Percentiles rank a stretch among this genome's conserved stretches.
These are phyloP conservation scores for Amphiprion clarkii DNA, from an alignment of 2,797 vertebrate species.

Conservation along the genomic window DNA sequence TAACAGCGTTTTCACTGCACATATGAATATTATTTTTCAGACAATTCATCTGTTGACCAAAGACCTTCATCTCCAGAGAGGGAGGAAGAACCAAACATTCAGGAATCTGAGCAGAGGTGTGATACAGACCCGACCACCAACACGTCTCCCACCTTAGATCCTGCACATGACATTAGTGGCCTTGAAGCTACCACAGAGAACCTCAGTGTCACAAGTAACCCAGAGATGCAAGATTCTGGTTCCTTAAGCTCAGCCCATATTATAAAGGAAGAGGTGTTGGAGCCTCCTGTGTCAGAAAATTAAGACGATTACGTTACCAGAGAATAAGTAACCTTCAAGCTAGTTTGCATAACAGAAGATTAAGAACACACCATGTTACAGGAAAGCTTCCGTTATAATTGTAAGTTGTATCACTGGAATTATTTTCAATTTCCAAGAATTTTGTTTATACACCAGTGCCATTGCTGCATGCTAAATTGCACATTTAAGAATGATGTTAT, in stretches of 20 bases:
- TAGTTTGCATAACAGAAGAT: slow-evolving; percentile 22
- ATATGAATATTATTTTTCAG: slow-evolving; percentile 35
- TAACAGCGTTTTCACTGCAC: background rate
- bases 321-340: slow-evolving; percentile 12
- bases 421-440: slow-evolving; percentile 24
- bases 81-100: slow-evolving; percentile 24
- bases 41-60: slow-evolving; percentile 56
- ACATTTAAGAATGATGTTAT: slow-evolving; percentile 46
- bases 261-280: slow-evolving; percentile 6
- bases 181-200: slow-evolving; percentile 36
- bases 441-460: slow-evolving; percentile 45
- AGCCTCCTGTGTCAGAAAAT: slow-evolving; percentile 15
- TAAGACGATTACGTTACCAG: slow-evolving; percentile 21
- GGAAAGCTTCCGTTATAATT: slow-evolving; percentile 38
- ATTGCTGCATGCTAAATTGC: slow-evolving; percentile 69
- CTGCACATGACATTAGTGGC: background rate
- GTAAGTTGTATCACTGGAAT: slow-evolving; percentile 53
- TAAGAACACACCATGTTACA: slow-evolving; percentile 27
- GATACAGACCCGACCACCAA: slow-evolving; percentile 8
- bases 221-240: slow-evolving; percentile 30
- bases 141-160: slow-evolving; percentile 21
- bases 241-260: slow-evolving; percentile 7
- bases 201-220: slow-evolving; percentile 25
- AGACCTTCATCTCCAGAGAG: slow-evolving; percentile 51
- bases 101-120: slow-evolving; percentile 17